These are phyloP conservation scores for Melanotaenia parkinsoni DNA, from an alignment of 2,797 vertebrate genomes.

Conservation along the genomic window DNA sequence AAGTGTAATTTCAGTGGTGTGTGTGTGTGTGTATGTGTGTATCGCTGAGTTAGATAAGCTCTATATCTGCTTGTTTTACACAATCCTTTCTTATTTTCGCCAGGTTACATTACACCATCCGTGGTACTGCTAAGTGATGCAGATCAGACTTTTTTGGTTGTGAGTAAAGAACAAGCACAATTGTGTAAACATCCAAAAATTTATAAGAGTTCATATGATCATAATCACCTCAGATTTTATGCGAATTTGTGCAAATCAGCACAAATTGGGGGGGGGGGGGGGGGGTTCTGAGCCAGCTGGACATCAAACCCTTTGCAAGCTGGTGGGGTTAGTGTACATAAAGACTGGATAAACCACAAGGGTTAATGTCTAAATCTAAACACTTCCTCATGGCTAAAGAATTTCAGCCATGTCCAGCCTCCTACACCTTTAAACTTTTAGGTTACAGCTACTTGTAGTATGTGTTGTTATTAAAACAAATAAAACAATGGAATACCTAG, in stretches of 20 bases:
- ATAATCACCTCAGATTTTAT: constrained; percentile 19
- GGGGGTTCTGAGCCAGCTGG: constrained; percentile 44
- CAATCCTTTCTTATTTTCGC: constrained; percentile 16
- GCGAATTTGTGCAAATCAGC: constrained; percentile 19
- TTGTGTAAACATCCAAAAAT: constrained; percentile 15
- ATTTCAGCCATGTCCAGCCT: background rate
- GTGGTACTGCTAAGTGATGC: constrained; percentile 57
- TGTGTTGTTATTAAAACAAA: constrained; percentile 21
- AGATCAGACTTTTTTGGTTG: constrained; percentile 33
- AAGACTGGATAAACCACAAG: constrained; percentile 23
- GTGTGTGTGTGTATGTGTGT: constrained; percentile 5
- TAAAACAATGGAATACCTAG: constrained; percentile 58
- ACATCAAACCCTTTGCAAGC: constrained; percentile 41
- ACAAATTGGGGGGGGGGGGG: too few species aligned
- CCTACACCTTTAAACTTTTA: background rate
- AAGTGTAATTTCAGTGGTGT: constrained; percentile 32
- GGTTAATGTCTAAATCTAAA: constrained; percentile 9
- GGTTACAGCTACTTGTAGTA: constrained; percentile 9
- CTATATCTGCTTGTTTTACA: constrained; percentile 34
- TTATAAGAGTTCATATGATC: constrained; percentile 9
- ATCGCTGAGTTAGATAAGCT: constrained; percentile 34
- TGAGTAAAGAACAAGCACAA: constrained; percentile 42
- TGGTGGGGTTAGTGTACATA: constrained; percentile 18
- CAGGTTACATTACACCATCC: constrained; percentile 24
- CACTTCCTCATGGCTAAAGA: background rate